Evolutionary conservation across 2,797 vertebrate species (phyloP), one percentile per base, ranked within the genome.

Genomic region (Lithobates sylvaticus): DNA sequence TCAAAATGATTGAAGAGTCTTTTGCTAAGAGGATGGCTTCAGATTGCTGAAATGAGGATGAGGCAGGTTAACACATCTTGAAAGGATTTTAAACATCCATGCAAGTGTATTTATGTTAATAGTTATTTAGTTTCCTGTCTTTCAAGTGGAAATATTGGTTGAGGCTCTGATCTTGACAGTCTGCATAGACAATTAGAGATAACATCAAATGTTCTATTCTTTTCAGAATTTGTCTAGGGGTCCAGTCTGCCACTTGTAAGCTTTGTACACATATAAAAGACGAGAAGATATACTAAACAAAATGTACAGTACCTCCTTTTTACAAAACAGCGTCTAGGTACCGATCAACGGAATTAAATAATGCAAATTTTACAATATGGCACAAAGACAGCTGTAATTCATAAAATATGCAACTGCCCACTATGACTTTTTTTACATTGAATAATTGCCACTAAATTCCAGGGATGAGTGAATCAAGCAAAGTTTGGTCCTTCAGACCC

Each of bases 131-230:
- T 78, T 90, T 89, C 78, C 86, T 89, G 88, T 29, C 89, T 91
- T 89, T 91, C 90, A 88, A 15, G 6, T 89, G 75, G 88, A 88
- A 91, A 90, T 86, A 85, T 89, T 89, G 84, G 90, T 89, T 39
- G 87, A 83, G 86, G 75, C 88, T 85, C 47, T 18, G 0, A 70
- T 69, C 88, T 88, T 84, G 86, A 89, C 76, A 88, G 88, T 83
- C 73, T 2, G 70, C 84, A 88, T 72, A 88, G 91, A 80, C 86
- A 89, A 34, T 68, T 29, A 75, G 71, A 88, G 93, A 93, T 93
- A 93, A 92, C 91, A 93, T 91, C 91, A 84, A 3, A 54, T 81
- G 74, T 89, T 92, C 94, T 93, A 84, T 86, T 73, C 76, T 69
- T 34, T 76, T 88, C 88, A 86, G 91, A 93, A 92, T 90, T 79